Percentiles rank a stretch among this genome's conserved stretches.
Evolutionary conservation across 2,113 vertebrate genomes (phyloP).

Genomic region (Equus quagga): DNA sequence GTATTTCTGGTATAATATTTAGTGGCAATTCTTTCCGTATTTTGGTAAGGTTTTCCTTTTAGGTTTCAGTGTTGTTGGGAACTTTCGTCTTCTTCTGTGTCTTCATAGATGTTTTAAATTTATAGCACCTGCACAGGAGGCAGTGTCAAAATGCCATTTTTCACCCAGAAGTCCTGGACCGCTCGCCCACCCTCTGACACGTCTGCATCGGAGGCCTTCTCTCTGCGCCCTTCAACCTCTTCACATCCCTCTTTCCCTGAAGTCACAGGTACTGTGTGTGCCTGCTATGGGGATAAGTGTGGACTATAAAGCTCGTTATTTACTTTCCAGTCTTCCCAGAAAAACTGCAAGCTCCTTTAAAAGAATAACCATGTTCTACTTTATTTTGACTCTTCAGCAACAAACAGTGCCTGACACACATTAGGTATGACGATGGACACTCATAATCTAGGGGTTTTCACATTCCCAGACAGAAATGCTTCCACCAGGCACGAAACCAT

Average conservation of each 20-base stretch:
- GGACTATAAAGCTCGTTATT: neutral
- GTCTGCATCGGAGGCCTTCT: neutral
- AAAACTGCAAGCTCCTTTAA: neutral
- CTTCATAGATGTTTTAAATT: neutral
- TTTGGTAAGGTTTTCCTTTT: neutral
- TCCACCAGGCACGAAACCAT: neutral
- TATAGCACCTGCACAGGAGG: neutral
- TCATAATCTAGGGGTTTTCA: neutral
- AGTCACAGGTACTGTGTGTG: neutral
- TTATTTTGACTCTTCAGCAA: neutral
- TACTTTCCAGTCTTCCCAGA: neutral
- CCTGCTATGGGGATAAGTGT: neutral
- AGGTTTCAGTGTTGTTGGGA: neutral
- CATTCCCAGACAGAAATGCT: neutral
- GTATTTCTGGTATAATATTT: neutral
- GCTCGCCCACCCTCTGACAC: neutral
- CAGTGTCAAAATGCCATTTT: neutral
- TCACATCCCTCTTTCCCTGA: neutral
- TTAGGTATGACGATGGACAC: neutral
- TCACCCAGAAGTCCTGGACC: neutral
- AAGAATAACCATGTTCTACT: neutral
- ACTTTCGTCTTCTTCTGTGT: neutral
- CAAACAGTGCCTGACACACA: neutral
- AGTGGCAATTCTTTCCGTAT: neutral
- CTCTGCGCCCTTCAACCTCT: neutral